phyloP scores from a whole-genome alignment of 2,888 invertebrate genomes.

The Hirtodrosophila cameraria region DNA sequence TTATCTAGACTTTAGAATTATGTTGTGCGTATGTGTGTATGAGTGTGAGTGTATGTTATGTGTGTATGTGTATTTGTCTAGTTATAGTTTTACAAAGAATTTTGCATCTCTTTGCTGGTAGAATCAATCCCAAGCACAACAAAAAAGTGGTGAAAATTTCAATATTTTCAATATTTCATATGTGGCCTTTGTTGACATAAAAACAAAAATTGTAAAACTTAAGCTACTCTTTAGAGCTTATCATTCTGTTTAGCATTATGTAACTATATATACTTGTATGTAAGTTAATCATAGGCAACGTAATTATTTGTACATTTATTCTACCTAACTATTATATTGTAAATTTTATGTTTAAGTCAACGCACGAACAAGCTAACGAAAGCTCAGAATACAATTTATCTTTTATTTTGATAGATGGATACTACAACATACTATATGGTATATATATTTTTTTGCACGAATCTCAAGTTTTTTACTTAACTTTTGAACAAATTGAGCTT shows the following conservation, averaged over 20 bases:
- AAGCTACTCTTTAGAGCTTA: constrained; percentile 53
- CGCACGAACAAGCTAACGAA: constrained; percentile 39
- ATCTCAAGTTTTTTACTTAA: constrained; percentile 50
- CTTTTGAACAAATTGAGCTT: constrained; percentile 69
- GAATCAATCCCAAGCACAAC: constrained; percentile 45
- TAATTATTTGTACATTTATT: constrained; percentile 66
- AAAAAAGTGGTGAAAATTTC: constrained; percentile 60
- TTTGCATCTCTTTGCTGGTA: constrained; percentile 22
- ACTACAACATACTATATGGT: too few species aligned
- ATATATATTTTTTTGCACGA: constrained; percentile 43
- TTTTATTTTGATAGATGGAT: constrained; percentile 24
- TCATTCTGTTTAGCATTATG: constrained; percentile 63
- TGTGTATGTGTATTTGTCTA: constrained; percentile 22
- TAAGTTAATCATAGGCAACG: constrained; percentile 63
- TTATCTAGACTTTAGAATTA: too few species aligned
- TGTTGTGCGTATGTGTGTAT: constrained; percentile 2
- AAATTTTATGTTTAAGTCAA: constrained; percentile 30
- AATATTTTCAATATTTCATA: constrained; percentile 73
- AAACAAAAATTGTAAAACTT: constrained; percentile 19
- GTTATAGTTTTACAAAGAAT: constrained; percentile 31
- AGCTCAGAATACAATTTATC: constrained; percentile 23
- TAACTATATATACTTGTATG: constrained; percentile 30
- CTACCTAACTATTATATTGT: constrained; percentile 28
- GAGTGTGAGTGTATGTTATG: constrained; percentile 1
- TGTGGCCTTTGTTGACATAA: constrained; percentile 72